Evolutionary conservation across 2,797 vertebrate genomes (phyloP).

Genomic region (Numenius phaeopus): DNA sequence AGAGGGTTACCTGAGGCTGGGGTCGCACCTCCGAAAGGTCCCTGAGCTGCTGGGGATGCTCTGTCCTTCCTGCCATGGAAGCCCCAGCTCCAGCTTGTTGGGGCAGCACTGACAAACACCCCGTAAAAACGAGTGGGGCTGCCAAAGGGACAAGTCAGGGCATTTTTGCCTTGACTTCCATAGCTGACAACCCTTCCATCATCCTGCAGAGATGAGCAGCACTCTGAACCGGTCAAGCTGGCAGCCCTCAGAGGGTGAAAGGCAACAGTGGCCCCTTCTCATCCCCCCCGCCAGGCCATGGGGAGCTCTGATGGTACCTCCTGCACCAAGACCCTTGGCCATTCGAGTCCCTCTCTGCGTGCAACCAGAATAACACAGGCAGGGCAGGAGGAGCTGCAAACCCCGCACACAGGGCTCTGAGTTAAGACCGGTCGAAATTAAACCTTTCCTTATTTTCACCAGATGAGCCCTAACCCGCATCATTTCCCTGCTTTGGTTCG

Average conservation of each 20-base stretch:
- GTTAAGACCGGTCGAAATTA: neutral
- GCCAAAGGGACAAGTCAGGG: neutral
- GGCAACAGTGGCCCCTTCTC: neutral
- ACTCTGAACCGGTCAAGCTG: rapidly evolving
- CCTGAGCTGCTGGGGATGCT: neutral
- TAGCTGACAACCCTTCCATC: too few relatives aligned
- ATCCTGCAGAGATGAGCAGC: neutral
- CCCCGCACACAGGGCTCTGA: rapidly evolving
- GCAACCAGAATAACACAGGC: neutral
- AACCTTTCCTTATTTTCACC: conserved; percentile 10
- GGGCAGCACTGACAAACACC: neutral
- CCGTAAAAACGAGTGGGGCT: rapidly evolving
- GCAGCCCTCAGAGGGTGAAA: neutral
- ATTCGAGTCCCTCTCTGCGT: rapidly evolving
- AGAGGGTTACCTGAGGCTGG: neutral
- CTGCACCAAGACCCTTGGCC: rapidly evolving
- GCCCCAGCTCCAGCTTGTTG: rapidly evolving
- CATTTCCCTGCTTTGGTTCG: neutral
- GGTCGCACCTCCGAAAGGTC: neutral
- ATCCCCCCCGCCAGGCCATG: rapidly evolving
- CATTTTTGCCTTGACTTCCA: too few relatives aligned
- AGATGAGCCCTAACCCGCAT: neutral
- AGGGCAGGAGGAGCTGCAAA: neutral
- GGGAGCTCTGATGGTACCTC: neutral
- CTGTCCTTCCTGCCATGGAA: neutral